Base-by-base conservation (phyloP, 1,140 invertebrate species). In the Brevipalpus yothersi region DNA sequence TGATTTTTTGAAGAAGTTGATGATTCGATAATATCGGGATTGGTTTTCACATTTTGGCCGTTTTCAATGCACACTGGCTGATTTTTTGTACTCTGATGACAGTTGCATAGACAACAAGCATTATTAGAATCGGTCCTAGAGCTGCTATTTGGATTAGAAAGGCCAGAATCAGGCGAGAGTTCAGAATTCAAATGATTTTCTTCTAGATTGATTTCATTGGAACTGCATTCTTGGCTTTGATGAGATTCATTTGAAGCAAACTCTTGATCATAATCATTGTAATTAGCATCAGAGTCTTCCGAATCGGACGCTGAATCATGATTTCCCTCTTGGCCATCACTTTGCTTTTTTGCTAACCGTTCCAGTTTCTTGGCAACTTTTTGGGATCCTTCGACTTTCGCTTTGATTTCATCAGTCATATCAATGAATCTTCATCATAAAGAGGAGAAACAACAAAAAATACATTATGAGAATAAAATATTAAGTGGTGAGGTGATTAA, bases 331-430 rank as follows among this genome's bases (percentile, higher is more conserved):
- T 60, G 60, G 47, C 59, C 68, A 54, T 59, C 60, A 19, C 53
- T 63, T 83, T 72, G 88, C 84, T 63, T 63, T 15, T 51, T 59
- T n/a, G 61, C 55, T 58, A 92, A 72, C 71, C 90, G 87, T 68
- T 93, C 88, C 53, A 93, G 71, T 70, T 92, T 92, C 65, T 84
- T 84, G 0, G 87, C 88, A 54, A 93, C 88, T 73, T 93, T 93
- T 61, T 87, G 81, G 62, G 83, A 90, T 12, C 84, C 83, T 72
- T 88, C 87, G 1, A 93, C 72, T 70, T 88, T 90, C 67, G 89
- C 85, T 66, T 89, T 86, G 66, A 91, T 86, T 63, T 90, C 86
- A 63, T 91, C 85, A n/a, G 86, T 89, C 19, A 93, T 76, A 67
- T 89, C 86, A 64, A 93, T 76, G 70, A 91, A 87, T 67, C 81